A percentile compares a stretch with the other conserved stretches of the same genome.
Evolutionary conservation across 2,888 invertebrate genomes (phyloP).

Genomic region (Sphinx pinastri): DNA sequence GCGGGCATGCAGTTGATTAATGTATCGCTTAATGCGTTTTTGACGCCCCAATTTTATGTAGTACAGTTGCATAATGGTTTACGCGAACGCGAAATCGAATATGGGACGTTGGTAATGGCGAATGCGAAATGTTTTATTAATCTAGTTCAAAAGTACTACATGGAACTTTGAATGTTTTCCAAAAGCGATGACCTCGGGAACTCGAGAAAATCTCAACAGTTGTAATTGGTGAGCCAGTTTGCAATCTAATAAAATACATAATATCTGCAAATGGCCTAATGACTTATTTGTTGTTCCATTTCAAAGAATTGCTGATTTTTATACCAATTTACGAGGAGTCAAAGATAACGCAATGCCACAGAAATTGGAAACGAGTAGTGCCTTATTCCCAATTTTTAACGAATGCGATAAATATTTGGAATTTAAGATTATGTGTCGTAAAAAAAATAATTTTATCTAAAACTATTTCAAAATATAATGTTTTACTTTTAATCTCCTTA

Average conservation of each 20-base stretch:
- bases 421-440: no score
- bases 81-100: conserved; percentile 3
- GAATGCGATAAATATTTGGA: no score
- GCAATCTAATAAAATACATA: neutral
- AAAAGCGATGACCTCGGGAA: neutral
- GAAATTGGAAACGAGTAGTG: no score
- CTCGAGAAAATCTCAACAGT: neutral
- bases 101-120: neutral
- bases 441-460: no score
- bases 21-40: conserved; percentile 2
- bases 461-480: no score
- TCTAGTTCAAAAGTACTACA: neutral
- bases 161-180: neutral
- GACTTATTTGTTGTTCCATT: no score
- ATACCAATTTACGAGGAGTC: no score
- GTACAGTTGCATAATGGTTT: neutral
- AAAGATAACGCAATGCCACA: no score
- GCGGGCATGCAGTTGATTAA: conserved; percentile 17
- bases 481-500: no score
- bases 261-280: neutral
- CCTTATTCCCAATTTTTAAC: no score
- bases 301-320: no score
- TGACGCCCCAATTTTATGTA: neutral
- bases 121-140: neutral
- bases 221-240: neutral